Conservation (phyloP, 64 coral and sea anemone species). For the Porites australiensis region DNA sequence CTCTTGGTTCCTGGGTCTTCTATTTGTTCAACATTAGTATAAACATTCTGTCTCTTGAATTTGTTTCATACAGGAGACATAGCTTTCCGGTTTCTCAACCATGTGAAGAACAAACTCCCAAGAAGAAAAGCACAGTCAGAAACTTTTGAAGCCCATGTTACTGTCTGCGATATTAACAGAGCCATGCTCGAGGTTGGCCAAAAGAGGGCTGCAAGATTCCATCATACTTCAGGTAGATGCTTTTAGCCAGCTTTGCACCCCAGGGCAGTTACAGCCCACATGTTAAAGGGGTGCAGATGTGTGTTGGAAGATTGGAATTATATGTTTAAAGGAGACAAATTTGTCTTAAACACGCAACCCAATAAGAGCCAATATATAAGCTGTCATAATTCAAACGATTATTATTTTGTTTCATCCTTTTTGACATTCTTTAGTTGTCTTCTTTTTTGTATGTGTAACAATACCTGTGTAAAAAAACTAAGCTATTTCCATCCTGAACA, state of each 20-base stretch:
- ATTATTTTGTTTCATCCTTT: too few relatives aligned
- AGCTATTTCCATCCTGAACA: too few relatives aligned
- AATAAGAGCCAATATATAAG: too few relatives aligned
- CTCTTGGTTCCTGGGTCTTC: neutral
- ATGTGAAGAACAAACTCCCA: conserved; percentile 52
- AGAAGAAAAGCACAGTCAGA: conserved; percentile 38
- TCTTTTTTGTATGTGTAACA: too few relatives aligned
- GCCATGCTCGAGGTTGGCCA: conserved; percentile 92
- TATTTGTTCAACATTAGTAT: neutral
- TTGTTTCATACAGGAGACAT: conserved; percentile 84
- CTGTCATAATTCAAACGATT: too few relatives aligned
- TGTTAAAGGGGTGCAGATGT: neutral
- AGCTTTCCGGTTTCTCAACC: conserved; percentile 94
- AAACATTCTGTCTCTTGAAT: neutral
- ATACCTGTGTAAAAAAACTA: too few relatives aligned
- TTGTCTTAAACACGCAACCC: too few relatives aligned
- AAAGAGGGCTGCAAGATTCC: conserved; percentile 70
- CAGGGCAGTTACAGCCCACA: neutral
- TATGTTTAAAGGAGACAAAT: too few relatives aligned
- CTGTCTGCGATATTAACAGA: conserved; percentile 98
- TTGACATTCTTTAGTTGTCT: too few relatives aligned
- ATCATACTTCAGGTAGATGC: conserved; percentile 71
- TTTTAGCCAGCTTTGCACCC: too few relatives aligned
- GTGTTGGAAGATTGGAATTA: too few relatives aligned
- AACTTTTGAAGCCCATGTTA: conserved; percentile 60